phyloP scores from a whole-genome alignment of 2,113 vertebrate species.

The cattle (Bos taurus) region ARS-UCD2.0 NC_037350.1:39183001-39183500 shows the following conservation, averaged over 20 bases:
- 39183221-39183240: not conserved
- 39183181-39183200: not conserved
- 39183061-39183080: not conserved
- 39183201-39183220: not conserved
- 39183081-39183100: not conserved
- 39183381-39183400: not conserved
- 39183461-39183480: not conserved
- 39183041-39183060: not conserved
- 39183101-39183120: not conserved
- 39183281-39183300: not conserved
- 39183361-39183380: not conserved
- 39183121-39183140: not conserved
- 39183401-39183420: not conserved
- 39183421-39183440: not conserved
- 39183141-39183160: conserved; percentile 27
- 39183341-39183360: not conserved
- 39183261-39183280: not conserved
- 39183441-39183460: not conserved
- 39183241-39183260: not conserved
- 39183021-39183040: not conserved
- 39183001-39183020: not conserved
- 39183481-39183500: not conserved
- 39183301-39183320: not conserved
- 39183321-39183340: not conserved
- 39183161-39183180: conserved; percentile 29